Evolutionary conservation across 2,888 invertebrate species (phyloP), one percentile per base, ranked within the genome.

Genomic region (Exephanes ischioxanthus): DNA sequence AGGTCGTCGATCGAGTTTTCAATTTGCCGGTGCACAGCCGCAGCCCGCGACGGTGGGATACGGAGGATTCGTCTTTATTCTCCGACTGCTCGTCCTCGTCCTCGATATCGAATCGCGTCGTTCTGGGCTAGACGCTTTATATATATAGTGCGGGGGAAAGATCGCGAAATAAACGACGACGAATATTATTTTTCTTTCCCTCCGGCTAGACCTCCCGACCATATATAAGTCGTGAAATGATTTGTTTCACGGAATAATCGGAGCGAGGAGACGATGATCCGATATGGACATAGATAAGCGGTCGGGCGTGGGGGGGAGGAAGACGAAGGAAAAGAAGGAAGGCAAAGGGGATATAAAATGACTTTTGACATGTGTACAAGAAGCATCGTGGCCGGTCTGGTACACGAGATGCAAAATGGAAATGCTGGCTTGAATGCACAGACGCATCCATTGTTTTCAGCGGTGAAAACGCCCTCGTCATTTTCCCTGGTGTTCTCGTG

Each of bases 81-180:
- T 66, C 51, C 19, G 37, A 55, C 68, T 58, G 58, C 67, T 61
- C 48, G 71, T 73, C 71, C 80, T 71, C 73, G 53, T 70, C 41
- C 48, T 61, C 80, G 77, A 80, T 77, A 80, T 77, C 72, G 76
- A 84, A 84, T 84, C 76, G 76, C 72, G 72, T 80, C 71, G 48
- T 48, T 19, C 22, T 14, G 26, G 26, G 67, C 14, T 26, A 51
- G 51, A 76, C 45, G 45, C 14, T 48, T 7, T 2, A 41, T 22
- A 45, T 14, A 68, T 22, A 68, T 6, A 67, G 37, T 33, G 45
- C 11, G 33, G 4, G 2, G 45, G 4, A 26, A 33, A 16, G 63
- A 58, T 22, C 51, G 22, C 37, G 22, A 45, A 67, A 68, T 53
- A 45, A 22, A 55, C 63, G 33, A 58, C 53, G 67, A 71, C 45